Evolutionary conservation across 1,140 invertebrate species (phyloP), one percentile per base, ranked within the genome.

Genomic region (Leptinotarsa defecta): DNA sequence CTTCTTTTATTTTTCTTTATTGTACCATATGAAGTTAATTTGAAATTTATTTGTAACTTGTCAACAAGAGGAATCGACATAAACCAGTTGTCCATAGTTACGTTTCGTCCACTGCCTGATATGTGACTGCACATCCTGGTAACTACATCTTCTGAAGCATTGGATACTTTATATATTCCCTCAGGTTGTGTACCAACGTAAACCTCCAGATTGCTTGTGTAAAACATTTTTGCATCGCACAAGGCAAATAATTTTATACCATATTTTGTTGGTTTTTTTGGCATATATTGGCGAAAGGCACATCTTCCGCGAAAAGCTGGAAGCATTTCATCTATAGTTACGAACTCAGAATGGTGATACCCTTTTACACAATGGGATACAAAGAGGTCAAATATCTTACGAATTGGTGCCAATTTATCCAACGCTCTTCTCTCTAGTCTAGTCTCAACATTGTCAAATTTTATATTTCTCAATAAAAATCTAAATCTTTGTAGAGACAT

Each of bases 401-500:
- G 57, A 71, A 76, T 74, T 13, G 74, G 48, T 65, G 68, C 74
- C 43, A 74, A 67, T 24, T 73, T 80, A 61, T 75, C 76, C 13
- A 52, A 68, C 67, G 52, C 27, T 73, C 48, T 48, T 77, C 86
- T 85, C 68, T 81, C 82, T 19, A 64, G 43, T 79, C 83, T 81
- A 27, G 81, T 81, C 63, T 80, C 72, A 15, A 83, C 78, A 76
- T 86, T 82, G 73, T 89, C 86, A 84, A 89, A 90, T 70, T 85
- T 81, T 11, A 89, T 77, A 76, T 86, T 85, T 68, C 87, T 79
- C 17, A 88, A 78, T 17, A 89, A 76, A 79, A 87, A 87, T 79
- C 82, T 83, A 81, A 89, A 89, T 74, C 87, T 74, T 19, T 86
- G 85, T 75, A 84, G 77, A 62, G 82, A 85, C 87, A 89, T 90